Evolutionary conservation across 2,888 invertebrate species (phyloP).

Genomic region (Chymomyza fuscimana): DNA sequence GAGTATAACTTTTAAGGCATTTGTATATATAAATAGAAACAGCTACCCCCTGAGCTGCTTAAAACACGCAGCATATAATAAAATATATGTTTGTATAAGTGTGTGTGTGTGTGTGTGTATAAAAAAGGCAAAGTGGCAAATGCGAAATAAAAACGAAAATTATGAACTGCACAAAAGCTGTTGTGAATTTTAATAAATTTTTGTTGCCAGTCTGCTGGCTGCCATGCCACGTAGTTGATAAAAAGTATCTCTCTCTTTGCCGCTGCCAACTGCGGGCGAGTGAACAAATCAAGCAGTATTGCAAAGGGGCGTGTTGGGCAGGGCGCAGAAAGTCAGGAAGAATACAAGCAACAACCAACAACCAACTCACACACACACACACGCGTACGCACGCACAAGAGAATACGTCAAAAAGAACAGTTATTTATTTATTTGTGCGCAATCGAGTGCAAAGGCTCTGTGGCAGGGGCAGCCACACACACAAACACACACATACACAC

Average conservation of each 20-base stretch:
- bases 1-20: background rate
- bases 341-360: conserved; percentile 26
- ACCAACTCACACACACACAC: conserved; percentile 10
- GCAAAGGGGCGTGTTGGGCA: conserved; percentile 22
- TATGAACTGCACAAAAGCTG: conserved; percentile 77
- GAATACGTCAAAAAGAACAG: conserved; percentile 74
- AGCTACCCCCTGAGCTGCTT: background rate
- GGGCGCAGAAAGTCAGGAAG: conserved; percentile 32
- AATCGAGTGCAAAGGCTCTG: conserved; percentile 51
- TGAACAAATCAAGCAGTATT: conserved; percentile 63
- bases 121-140: conserved; percentile 36
- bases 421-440: conserved; percentile 75
- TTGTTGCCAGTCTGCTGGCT: background rate
- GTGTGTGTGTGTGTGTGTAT: background rate
- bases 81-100: conserved; percentile 1
- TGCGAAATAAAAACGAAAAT: conserved; percentile 70
- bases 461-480: conserved; percentile 8
- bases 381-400: conserved; percentile 34
- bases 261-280: conserved; percentile 51
- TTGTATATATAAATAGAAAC: background rate
- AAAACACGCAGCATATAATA: conserved; percentile 29
- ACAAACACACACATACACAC: conserved; percentile 33
- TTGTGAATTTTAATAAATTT: conserved; percentile 77
- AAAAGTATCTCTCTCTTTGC: conserved; percentile 43
- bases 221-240: conserved; percentile 25